phyloP scores from a whole-genome alignment of 2,113 vertebrate species.

The Lathamus discolor region DNA sequence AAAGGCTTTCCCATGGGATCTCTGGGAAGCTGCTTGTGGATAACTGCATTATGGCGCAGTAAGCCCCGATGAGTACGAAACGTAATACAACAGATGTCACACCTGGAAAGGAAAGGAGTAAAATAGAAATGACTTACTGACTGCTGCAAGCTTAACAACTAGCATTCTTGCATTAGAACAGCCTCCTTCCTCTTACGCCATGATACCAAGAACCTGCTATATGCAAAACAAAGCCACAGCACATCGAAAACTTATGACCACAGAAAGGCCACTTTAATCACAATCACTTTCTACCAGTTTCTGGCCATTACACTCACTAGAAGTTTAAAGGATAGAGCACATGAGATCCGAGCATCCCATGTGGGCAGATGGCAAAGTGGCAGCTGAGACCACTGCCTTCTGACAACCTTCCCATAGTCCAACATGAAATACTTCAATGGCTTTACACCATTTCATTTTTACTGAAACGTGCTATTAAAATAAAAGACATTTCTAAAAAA shows the following conservation, averaged over 20 bases:
- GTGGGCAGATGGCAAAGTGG: fast-evolving
- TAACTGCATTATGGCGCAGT: conserved; percentile 89
- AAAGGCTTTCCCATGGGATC: conserved; percentile 90
- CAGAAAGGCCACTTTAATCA: not conserved
- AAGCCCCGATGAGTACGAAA: conserved; percentile 93
- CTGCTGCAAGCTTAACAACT: not conserved
- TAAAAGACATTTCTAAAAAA: not conserved
- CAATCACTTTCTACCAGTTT: not conserved
- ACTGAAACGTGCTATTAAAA: not conserved
- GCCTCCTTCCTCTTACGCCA: not conserved
- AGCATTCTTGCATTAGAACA: not conserved
- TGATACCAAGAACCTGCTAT: not conserved
- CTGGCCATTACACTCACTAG: not conserved
- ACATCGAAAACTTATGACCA: not conserved
- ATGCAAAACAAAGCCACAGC: not conserved
- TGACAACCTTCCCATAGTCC: not conserved
- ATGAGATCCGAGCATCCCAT: not conserved
- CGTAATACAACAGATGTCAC: conserved; percentile 91
- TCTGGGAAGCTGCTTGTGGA: conserved; percentile 93
- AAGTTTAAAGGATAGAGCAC: not conserved
- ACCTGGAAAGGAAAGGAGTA: conserved; percentile 75
- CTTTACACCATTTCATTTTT: not conserved
- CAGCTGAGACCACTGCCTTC: not conserved
- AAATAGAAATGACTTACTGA: not conserved
- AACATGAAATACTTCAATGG: not conserved